phyloP scores from a whole-genome alignment of 2,888 invertebrate species.

The Dermolepida albohirtum region DNA sequence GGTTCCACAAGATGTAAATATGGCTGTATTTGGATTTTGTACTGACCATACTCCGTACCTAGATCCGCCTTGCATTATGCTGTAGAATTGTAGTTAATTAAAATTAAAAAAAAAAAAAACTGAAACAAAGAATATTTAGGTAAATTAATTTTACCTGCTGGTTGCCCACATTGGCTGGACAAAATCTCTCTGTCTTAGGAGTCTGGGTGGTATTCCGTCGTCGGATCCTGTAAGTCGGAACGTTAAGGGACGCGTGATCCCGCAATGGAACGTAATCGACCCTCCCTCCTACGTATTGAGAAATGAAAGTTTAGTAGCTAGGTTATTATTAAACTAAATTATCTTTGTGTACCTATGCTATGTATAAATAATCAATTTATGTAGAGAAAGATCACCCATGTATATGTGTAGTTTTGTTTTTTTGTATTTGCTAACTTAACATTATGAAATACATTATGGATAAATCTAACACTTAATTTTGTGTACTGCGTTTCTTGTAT shows the following conservation, averaged over 20 bases:
- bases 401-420: conserved; percentile 67
- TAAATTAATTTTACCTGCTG: conserved; percentile 57
- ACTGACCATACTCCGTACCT: conserved; percentile 58
- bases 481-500: conserved; percentile 57
- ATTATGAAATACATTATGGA: conserved; percentile 62
- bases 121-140: conserved; percentile 48
- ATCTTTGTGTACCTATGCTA: conserved; percentile 66
- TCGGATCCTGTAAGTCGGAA: conserved; percentile 59
- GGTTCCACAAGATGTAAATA: conserved; percentile 56
- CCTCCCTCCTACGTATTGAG: conserved; percentile 27
- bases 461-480: conserved; percentile 55
- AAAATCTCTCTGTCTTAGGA: conserved; percentile 55
- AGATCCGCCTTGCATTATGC: conserved; percentile 59
- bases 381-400: conserved; percentile 61
- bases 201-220: conserved; percentile 49
- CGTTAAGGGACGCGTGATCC: conserved; percentile 61
- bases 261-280: conserved; percentile 32
- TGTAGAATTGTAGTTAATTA: conserved; percentile 50
- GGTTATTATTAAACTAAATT: conserved; percentile 60
- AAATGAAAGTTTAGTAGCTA: conserved; percentile 46
- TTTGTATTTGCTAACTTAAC: conserved; percentile 65
- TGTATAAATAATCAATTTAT: conserved; percentile 66
- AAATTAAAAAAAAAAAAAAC: too few relatives aligned
- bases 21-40: conserved; percentile 58
- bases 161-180: conserved; percentile 57